A percentile compares a stretch with the other conserved stretches of the same genome.
These are phyloP conservation scores for Enteromius mattozi DNA, from an alignment of 2,797 vertebrate genomes.

Conservation along the genomic window DNA sequence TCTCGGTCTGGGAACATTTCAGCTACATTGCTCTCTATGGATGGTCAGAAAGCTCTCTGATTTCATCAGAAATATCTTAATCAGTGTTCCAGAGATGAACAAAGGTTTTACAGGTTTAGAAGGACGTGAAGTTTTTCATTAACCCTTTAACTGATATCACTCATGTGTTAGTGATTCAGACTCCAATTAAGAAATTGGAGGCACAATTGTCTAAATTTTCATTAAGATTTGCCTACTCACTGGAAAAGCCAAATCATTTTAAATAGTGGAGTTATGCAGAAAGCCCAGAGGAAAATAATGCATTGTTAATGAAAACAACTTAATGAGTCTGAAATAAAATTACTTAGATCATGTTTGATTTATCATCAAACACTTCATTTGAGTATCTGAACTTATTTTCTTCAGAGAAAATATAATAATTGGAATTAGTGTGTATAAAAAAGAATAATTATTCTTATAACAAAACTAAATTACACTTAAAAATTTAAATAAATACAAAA, in stretches of 20 bases:
- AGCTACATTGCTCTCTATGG: too few species aligned
- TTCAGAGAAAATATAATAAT: neutral
- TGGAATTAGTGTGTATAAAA: neutral
- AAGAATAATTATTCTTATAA: neutral
- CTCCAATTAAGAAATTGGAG: neutral
- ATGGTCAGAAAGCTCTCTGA: too few species aligned
- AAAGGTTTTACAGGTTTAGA: too few species aligned
- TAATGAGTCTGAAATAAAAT: too few species aligned
- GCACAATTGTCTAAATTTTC: neutral
- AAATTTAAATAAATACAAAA: too few species aligned
- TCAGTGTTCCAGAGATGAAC: too few species aligned
- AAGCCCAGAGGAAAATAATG: neutral
- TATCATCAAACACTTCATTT: neutral
- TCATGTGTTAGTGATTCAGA: neutral
- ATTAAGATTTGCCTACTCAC: neutral
- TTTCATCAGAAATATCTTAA: too few species aligned
- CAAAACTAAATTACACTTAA: neutral
- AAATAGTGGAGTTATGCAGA: neutral
- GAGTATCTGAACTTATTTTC: neutral
- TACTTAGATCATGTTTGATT: neutral
- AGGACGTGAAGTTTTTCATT: too few species aligned
- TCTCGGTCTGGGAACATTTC: too few species aligned
- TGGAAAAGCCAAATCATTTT: neutral
- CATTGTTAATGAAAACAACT: neutral
- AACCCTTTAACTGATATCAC: neutral